Base-by-base conservation (phyloP, 1,140 invertebrate genomes). In the Trachymyrmex septentrionalis region DNA sequence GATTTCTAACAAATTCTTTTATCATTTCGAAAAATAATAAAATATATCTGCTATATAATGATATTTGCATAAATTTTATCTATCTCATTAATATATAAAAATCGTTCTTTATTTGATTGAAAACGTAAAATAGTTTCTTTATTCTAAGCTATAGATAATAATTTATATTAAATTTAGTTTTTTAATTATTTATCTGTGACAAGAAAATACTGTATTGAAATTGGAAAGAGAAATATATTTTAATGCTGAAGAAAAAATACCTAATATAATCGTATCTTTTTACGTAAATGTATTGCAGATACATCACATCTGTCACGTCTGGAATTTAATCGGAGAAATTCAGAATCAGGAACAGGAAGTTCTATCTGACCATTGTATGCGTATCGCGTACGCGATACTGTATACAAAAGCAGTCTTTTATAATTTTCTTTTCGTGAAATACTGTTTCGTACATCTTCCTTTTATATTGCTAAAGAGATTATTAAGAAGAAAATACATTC, bases 241-340 rank as follows among this genome's bases (percentile, higher is more conserved):
- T 44, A 44, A 44, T 2, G 10, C 9, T 38, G 7, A 61, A n/a
- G 16, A 19, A 38, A 24, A 27, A 7, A 6, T 34, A 53, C 34
- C 19, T 61, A 67, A 78, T 27, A 21, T 6, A 53, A 67, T 59
- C 5, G 16, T 64, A 44, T 50, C 19, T 16, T 61, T 61, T 50
- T 16, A 50, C 48, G 48, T 50, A 50, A 50, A 77, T 44, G 3
- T 64, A 19, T 27, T 64, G 16, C 16, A 34, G 5, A 66, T 64
- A 57, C 14, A 44, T 80, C 48, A 30, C 16, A 44, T 69, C 4
- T 38, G n/a, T n/a, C 44, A 21, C 16, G 14, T 69, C 27, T 69
- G 24, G 77, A 69, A 80, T 69, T 69, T 34, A 10, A 80, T 16
- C 30, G 10, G 48, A 80, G 64, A 80, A 80, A 80, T 80, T 80